Conservation (phyloP, 2,797 vertebrate species). For the Amphiprion clarkii region DNA sequence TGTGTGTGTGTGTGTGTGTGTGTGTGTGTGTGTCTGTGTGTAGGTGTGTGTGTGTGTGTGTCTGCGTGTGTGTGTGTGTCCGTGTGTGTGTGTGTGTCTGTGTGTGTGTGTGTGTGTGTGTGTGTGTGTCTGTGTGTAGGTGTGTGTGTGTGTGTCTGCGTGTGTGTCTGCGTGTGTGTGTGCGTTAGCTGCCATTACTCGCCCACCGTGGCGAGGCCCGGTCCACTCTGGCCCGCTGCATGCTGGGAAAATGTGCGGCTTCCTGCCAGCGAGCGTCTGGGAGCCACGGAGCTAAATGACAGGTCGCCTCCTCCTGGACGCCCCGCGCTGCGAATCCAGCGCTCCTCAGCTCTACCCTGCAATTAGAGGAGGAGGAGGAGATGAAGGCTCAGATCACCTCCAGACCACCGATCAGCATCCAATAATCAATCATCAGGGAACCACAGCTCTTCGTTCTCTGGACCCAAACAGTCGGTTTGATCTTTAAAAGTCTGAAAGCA, state of each 20-base stretch:
- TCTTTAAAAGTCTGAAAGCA: too few species aligned
- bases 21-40: constrained; percentile 22
- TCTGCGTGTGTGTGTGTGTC: constrained; percentile 27
- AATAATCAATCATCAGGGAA: too few species aligned
- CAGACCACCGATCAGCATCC: too few species aligned
- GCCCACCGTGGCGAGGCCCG: constrained; percentile 44
- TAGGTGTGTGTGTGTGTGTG: constrained; percentile 35
- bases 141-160: constrained; percentile 24
- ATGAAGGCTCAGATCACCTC: background rate
- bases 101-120: background rate
- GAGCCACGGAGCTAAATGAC: constrained; percentile 77
- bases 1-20: background rate
- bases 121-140: constrained; percentile 17
- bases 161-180: constrained; percentile 44
- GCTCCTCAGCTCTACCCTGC: constrained; percentile 63
- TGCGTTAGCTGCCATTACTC: constrained; percentile 60
- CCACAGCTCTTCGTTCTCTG: too few species aligned
- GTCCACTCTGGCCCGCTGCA: constrained; percentile 74
- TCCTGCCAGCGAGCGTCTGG: constrained; percentile 62
- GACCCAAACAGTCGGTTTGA: too few species aligned
- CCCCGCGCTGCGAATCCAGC: constrained; percentile 61
- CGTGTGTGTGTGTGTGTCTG: constrained; percentile 4
- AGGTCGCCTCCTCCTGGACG: constrained; percentile 72
- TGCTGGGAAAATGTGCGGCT: constrained; percentile 78
- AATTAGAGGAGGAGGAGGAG: constrained; percentile 52